These are phyloP conservation scores for Agrotis clavis DNA, from an alignment of 2,888 invertebrate genomes.

Conservation along the genomic window DNA sequence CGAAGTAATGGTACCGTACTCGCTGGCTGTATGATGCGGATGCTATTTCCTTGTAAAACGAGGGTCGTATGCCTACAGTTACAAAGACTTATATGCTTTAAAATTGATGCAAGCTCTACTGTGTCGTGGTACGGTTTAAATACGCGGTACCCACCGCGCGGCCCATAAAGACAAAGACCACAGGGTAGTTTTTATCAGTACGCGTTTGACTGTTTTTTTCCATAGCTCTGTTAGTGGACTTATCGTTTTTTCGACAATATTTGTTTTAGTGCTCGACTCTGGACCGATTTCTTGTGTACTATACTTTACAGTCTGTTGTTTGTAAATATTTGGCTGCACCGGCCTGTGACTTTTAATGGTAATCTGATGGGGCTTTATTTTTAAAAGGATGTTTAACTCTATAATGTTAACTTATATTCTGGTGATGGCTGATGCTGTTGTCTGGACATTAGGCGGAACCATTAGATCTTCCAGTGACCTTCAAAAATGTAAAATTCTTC, in stretches of 20 bases:
- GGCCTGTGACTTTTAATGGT: conserved; percentile 1
- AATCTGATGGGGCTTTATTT: neutral
- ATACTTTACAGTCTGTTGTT: neutral
- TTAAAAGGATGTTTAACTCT: neutral
- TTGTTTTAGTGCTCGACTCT: neutral
- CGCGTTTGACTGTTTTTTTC: no score
- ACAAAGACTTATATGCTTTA: neutral
- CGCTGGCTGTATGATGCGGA: conserved; percentile 11
- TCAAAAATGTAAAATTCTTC: neutral
- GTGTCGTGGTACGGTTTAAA: no score
- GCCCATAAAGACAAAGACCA: no score
- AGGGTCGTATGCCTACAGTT: neutral
- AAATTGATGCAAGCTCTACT: neutral
- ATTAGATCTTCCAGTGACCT: neutral
- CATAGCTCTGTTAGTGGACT: no score
- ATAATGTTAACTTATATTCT: neutral
- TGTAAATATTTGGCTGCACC: conserved; percentile 17
- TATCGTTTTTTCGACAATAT: no score
- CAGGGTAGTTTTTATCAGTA: no score
- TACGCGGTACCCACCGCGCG: no score
- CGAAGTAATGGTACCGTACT: conserved; percentile 14
- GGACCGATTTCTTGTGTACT: conserved; percentile 38
- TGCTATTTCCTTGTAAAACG: conserved; percentile 20
- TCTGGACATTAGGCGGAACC: neutral
- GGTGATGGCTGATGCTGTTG: neutral